Evolutionary conservation across 2,113 vertebrate species (phyloP).

Genomic region (Capreolus pygargus): DNA sequence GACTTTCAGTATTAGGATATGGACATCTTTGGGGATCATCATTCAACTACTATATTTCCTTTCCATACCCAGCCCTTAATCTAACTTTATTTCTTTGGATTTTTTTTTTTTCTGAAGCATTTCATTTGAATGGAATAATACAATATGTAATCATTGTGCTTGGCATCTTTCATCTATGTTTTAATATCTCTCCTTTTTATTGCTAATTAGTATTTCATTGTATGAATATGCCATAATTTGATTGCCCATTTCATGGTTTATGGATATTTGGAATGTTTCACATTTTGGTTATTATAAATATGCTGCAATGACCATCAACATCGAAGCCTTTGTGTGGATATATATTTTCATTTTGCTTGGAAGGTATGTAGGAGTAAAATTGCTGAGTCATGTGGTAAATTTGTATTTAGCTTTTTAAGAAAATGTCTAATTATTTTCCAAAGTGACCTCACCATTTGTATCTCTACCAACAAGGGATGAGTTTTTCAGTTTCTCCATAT

Average conservation of each 20-base stretch:
- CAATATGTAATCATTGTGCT: neutral
- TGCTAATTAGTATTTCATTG: neutral
- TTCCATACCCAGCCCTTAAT: neutral
- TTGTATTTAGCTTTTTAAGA: neutral
- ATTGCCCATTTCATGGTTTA: neutral
- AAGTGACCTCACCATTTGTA: neutral
- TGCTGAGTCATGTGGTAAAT: neutral
- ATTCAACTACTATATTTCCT: neutral
- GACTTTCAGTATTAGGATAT: neutral
- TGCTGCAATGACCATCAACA: neutral
- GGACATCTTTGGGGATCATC: neutral
- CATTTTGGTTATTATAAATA: neutral
- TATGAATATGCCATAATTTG: neutral
- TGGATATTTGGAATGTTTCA: neutral
- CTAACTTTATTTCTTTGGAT: neutral
- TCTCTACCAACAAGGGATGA: neutral
- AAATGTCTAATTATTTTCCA: neutral
- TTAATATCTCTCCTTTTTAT: neutral
- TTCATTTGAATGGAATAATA: neutral
- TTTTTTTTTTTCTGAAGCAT: neutral
- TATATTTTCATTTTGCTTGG: neutral
- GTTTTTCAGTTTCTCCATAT: neutral
- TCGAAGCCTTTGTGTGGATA: neutral
- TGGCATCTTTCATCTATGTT: neutral
- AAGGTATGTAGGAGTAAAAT: neutral